Conservation (phyloP, 2,113 vertebrate genomes). For the Centropristis striata region DNA sequence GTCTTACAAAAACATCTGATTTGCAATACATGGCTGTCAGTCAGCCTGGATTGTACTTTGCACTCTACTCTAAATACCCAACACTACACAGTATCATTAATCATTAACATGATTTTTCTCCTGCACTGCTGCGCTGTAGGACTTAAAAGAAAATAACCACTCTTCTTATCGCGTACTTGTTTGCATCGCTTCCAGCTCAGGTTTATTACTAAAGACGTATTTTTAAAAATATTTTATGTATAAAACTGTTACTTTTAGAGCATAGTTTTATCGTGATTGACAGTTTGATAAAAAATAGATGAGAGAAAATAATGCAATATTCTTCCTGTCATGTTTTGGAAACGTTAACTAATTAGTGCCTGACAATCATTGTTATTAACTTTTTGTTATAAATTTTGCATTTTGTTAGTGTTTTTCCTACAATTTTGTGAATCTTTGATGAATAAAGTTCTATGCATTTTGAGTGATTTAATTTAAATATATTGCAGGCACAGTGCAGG, state of each 20-base stretch:
- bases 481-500: not conserved
- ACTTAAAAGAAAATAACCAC: conserved; percentile 38
- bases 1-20: not conserved
- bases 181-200: conserved; percentile 55
- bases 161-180: not conserved
- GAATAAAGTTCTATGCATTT: conserved; percentile 36
- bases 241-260: conserved; percentile 6
- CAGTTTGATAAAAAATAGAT: not conserved
- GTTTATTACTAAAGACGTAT: conserved; percentile 16
- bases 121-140: not conserved
- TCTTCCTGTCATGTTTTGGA: not conserved
- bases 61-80: not conserved
- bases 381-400: conserved; percentile 43
- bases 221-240: conserved; percentile 19
- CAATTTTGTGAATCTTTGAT: conserved; percentile 15
- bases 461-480: not conserved
- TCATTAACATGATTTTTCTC: conserved; percentile 24
- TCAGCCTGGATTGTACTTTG: conserved; percentile 16
- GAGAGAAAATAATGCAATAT: conserved; percentile 16
- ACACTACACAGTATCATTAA: not conserved
- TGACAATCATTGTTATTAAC: conserved; percentile 62
- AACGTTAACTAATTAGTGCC: conserved; percentile 38
- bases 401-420: conserved; percentile 20
- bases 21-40: not conserved
- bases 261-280: conserved; percentile 21